Base-by-base conservation (phyloP, 2,888 invertebrate genomes). In the Copidosoma aretas region DNA sequence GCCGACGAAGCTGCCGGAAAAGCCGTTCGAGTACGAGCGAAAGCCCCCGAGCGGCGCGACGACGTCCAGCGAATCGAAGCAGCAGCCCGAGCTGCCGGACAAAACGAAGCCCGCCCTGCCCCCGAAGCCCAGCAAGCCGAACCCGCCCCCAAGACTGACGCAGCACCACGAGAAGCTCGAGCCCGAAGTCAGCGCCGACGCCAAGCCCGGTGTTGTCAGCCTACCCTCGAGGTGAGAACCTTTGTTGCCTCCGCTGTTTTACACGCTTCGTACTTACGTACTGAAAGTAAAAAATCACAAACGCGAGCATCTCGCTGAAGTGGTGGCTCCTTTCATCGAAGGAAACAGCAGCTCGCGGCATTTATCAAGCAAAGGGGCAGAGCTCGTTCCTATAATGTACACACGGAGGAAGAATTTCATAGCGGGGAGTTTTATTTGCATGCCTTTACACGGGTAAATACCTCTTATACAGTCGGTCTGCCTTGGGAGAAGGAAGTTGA, bases 71-170 rank as follows among this genome's bases (percentile, higher is more conserved):
- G 79, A 58, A 80, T 25, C 51, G 12, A 60, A 51, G n/a, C n/a
- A n/a, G n/a, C n/a, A n/a, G 39, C 32, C 51, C 1, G 60, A 60
- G 22, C 43, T 46, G 32, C 66, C 52, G 60, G 82, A 82, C 68
- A 82, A 83, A 57, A 79, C 88, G 58, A 91, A 93, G 81, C 93
- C 93, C 0, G 93, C 93, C 1, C 82, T 93, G 81, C 93, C 93
- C 71, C 93, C 93, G 14, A 95, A 95, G 85, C 95, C 95, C 17
- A 80, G 77, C 72, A 84, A 84, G 64, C 82, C 83, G 12, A 82
- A 83, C 75, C 83, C 83, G 56, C 83, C 83, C 39, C 83, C 82
- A 14, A 79, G 83, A 74, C 74, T 83, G 67, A 83, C 81, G 41
- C 82, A 64, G 21, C 71, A 68, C 19, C 80, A 80, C 46, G 82